Evolutionary conservation across 2,797 vertebrate species (phyloP).

Genomic region (Eulemur mongoz): DNA sequence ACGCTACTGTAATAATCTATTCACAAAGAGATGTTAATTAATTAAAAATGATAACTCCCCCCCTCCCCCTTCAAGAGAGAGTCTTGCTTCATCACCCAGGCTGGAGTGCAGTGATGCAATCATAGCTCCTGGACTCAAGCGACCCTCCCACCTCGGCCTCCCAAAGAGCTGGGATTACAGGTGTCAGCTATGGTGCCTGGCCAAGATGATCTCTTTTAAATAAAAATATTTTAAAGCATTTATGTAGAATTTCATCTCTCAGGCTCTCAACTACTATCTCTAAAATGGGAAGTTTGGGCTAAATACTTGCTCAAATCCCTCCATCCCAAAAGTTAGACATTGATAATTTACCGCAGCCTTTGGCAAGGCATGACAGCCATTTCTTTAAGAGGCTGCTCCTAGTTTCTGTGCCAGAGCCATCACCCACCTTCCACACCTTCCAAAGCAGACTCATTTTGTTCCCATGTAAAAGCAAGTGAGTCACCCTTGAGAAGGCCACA

Average conservation of each 20-base stretch:
- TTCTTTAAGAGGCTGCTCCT: constrained; percentile 16
- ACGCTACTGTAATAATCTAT: neutral
- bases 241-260: constrained; percentile 11
- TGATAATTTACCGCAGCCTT: neutral
- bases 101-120: neutral
- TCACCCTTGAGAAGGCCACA: neutral
- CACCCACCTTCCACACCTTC: neutral
- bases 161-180: neutral
- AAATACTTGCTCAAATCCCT: neutral
- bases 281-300: neutral
- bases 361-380: neutral
- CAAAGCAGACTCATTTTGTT: neutral
- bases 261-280: neutral
- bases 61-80: too few relatives aligned
- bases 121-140: neutral
- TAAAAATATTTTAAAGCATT: neutral
- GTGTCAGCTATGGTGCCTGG: neutral
- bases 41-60: neutral
- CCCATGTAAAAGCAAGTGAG: neutral
- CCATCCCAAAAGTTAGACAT: neutral
- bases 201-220: neutral
- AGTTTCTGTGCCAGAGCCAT: neutral
- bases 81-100: neutral
- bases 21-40: constrained; percentile 3
- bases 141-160: neutral